Evolutionary conservation across 2,113 vertebrate genomes (phyloP).

Genomic region (Rafetus swinhoei): DNA sequence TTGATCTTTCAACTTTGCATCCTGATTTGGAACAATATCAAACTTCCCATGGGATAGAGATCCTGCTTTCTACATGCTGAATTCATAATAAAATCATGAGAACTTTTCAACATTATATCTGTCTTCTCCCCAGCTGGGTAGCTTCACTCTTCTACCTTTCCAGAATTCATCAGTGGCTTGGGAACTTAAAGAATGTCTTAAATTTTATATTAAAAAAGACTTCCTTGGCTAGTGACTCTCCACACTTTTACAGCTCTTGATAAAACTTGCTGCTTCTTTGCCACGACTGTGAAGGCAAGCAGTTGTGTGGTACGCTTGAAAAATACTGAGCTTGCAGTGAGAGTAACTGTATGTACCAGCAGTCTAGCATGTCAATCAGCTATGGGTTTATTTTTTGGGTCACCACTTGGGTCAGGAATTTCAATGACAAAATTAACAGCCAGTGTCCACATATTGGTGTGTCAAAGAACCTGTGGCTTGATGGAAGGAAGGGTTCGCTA

Average conservation of each 20-base stretch:
- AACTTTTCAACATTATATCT: rapidly evolving
- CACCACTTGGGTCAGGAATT: constrained; percentile 32
- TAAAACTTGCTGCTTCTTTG: constrained; percentile 17
- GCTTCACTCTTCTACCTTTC: not conserved
- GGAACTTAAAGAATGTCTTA: not conserved
- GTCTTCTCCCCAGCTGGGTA: not conserved
- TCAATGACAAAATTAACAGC: constrained; percentile 27
- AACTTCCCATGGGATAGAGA: not conserved
- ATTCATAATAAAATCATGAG: not conserved
- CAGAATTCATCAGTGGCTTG: not conserved
- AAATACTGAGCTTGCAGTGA: constrained; percentile 14
- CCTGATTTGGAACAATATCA: not conserved
- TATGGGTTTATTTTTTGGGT: constrained; percentile 11
- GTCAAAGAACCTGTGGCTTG: not conserved
- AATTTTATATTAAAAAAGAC: constrained; percentile 5
- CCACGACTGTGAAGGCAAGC: constrained; percentile 14
- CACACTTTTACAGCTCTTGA: not conserved
- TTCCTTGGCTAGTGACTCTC: constrained; percentile 40
- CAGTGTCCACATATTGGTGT: not conserved
- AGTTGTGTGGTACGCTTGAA: constrained; percentile 25
- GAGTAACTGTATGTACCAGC: not conserved
- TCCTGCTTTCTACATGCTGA: not conserved
- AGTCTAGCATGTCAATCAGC: not conserved
- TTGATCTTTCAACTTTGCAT: not conserved
- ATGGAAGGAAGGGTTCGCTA: not conserved